Evolutionary conservation across 1,140 invertebrate genomes (phyloP), one percentile per base, ranked within the genome.

Genomic region (Hylaeus volcanicus): DNA sequence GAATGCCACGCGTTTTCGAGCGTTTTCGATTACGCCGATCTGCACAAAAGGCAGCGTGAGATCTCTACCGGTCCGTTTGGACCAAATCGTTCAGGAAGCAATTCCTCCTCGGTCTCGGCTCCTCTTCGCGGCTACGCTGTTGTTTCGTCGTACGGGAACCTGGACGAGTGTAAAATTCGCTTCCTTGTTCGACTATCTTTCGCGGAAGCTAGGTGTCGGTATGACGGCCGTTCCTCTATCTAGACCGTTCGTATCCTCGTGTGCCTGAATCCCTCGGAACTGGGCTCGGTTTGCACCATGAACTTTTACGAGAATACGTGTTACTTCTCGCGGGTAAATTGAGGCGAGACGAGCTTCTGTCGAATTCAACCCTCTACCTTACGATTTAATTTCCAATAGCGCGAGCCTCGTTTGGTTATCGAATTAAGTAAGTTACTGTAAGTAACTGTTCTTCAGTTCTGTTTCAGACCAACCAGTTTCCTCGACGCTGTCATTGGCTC

Each of bases 1-100:
- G 84, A 60, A 79, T 41, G 41, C 56, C 48, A 65, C n/a, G 37
- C 41, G 43, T 63, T 53, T 48, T 37, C 70, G 55, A 66, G 74
- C 65, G 61, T 70, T 81, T 58, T 63, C 68, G 55, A 71, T 66
- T 45, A n/a, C 48, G 64, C 12, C 39, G 26, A 56, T 14, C 14
- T 71, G 48, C 6, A 26, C 37, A 64, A 64, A 45, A 56, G 65
- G 26, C 12, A 9, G 39, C 15, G 11, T 8, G 37, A 71, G 48
- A 71, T 61, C 51, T 37, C 56, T 15, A 53, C 8, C 43, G 64
- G 45, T 48, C 71, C 64, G 48, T 73, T 71, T 61, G 37, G 51
- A 37, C 56, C 11, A 12, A 61, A 69, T 82, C 41, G 41, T 63
- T 43, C 11, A 37, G 48, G 45, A 65, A 65, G 39, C 39, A 26